phyloP scores from a whole-genome alignment of 2,888 invertebrate genomes.

The Chrysodeixis includens region DNA sequence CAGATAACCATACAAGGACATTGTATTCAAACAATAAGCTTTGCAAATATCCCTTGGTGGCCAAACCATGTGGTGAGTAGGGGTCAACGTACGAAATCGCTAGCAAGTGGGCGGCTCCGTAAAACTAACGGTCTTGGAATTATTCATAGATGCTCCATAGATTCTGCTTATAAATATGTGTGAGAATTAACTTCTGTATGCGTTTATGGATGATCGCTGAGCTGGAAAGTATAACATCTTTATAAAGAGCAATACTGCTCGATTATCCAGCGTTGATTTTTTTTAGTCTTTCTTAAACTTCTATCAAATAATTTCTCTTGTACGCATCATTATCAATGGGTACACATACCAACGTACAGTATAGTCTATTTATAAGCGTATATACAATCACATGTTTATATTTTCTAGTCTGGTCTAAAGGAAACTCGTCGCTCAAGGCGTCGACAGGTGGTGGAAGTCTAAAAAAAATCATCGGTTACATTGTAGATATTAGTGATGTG shows the following conservation, averaged over 20 bases:
- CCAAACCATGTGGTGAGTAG: slow-evolving; percentile 11
- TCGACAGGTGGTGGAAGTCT: too few relatives aligned
- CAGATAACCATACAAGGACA: neutral
- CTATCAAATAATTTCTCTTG: too few relatives aligned
- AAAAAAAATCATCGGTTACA: too few relatives aligned
- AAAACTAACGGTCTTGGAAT: slow-evolving; percentile 56
- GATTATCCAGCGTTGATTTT: too few relatives aligned
- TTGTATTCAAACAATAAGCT: slow-evolving; percentile 27
- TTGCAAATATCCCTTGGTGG: slow-evolving; percentile 36
- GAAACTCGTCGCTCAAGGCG: too few relatives aligned
- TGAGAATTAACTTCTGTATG: neutral
- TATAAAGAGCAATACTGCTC: neutral
- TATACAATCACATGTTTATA: too few relatives aligned
- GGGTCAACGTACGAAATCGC: slow-evolving; percentile 67
- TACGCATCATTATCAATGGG: too few relatives aligned
- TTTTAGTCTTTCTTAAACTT: too few relatives aligned
- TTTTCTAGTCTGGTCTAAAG: too few relatives aligned
- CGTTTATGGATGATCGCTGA: slow-evolving; percentile 13
- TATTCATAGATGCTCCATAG: slow-evolving; percentile 47
- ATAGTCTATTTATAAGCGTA: too few relatives aligned
- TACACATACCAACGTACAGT: too few relatives aligned
- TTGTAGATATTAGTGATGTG: too few relatives aligned
- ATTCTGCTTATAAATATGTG: slow-evolving; percentile 27
- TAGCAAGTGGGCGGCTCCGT: slow-evolving; percentile 53
- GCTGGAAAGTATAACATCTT: slow-evolving; percentile 12